Conservation (phyloP, 92 coral and sea anemone genomes). For the Porites cylindrica region DNA sequence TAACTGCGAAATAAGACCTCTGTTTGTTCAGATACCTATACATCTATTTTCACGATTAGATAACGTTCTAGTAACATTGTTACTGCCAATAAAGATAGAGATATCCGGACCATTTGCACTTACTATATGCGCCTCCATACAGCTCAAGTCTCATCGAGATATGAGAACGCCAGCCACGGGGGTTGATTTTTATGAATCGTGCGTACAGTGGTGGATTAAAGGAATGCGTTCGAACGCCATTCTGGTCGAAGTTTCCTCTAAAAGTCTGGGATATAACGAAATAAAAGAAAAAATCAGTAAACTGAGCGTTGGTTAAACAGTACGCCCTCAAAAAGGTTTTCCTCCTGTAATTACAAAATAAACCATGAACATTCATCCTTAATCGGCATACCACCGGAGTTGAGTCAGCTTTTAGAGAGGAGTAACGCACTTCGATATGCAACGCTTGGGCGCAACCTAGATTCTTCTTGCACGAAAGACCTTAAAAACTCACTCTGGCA, state of each 20-base stretch:
- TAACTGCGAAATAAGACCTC: too few relatives aligned
- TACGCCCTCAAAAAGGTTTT: background rate
- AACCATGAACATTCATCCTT: too few relatives aligned
- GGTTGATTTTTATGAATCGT: slow-evolving; percentile 49
- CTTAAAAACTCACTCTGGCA: background rate
- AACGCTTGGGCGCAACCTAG: too few relatives aligned
- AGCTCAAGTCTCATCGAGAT: slow-evolving; percentile 76
- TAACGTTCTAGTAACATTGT: too few relatives aligned
- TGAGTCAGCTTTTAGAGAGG: too few relatives aligned
- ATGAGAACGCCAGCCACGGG: slow-evolving; percentile 69
- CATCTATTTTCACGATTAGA: too few relatives aligned
- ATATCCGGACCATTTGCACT: slow-evolving; percentile 13
- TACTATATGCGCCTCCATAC: slow-evolving; percentile 78
- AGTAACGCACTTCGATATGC: too few relatives aligned
- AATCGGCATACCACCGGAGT: too few relatives aligned
- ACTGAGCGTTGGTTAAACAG: background rate
- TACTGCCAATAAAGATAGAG: too few relatives aligned
- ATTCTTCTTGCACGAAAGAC: too few relatives aligned
- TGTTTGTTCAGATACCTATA: too few relatives aligned
- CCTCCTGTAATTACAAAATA: too few relatives aligned
- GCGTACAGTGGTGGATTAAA: slow-evolving; percentile 69
- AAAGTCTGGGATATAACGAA: slow-evolving; percentile 54
- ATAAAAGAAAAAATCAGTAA: background rate
- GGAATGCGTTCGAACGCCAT: slow-evolving; percentile 53
- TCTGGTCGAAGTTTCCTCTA: slow-evolving; percentile 77